phyloP scores from a whole-genome alignment of 2,113 vertebrate genomes.

The Phrynocephalus versicolor region DNA sequence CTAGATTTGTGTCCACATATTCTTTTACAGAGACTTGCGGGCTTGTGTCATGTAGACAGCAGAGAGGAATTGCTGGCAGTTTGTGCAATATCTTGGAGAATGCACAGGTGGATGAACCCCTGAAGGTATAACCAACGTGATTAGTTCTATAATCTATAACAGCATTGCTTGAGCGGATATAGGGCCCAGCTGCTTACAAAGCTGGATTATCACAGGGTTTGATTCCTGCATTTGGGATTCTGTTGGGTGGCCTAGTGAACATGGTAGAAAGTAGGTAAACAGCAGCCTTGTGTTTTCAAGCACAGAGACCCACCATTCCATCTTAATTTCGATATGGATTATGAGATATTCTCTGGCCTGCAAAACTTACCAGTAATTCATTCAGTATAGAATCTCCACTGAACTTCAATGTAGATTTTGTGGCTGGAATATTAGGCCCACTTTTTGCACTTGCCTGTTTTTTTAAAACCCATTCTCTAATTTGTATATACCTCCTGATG shows the following conservation, averaged over 20 bases:
- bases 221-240: neutral
- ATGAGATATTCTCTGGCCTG: no score
- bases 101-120: neutral
- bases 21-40: neutral
- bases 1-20: neutral
- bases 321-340: no score
- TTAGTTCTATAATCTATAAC: neutral
- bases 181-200: neutral
- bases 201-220: neutral
- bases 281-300: no score
- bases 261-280: no score
- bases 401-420: no score
- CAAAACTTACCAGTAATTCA: no score
- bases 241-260: no score
- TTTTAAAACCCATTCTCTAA: neutral
- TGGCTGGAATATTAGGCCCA: no score
- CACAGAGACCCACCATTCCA: no score
- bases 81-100: neutral
- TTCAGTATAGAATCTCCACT: no score
- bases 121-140: neutral
- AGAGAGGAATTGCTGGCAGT: neutral
- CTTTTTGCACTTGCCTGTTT: no score
- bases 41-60: neutral
- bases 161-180: neutral
- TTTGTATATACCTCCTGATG: neutral